Base-by-base conservation (phyloP, 2,888 invertebrate genomes). In the Acleris sparsana region DNA sequence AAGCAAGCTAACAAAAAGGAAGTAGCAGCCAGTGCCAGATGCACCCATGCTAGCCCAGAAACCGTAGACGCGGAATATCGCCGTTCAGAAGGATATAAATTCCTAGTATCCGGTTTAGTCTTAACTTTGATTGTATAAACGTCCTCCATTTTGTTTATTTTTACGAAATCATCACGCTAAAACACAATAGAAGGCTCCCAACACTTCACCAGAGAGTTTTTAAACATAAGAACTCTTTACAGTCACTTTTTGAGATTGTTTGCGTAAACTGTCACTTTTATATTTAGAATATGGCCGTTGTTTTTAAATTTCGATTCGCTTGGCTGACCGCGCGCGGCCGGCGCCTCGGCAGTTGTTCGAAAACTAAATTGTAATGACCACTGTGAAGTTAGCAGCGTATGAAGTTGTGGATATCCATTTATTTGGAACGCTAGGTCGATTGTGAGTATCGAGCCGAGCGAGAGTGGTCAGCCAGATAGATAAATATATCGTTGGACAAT, bases 11-110 rank as follows among this genome's bases (percentile, higher is more conserved):
- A 86, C 0, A 95, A 77, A 53, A 94, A 88, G 1, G 94, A 93
- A 0, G 94, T 93, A 0, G 92, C 84, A 0, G 94, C 94, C n/a
- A 95, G 86, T 0, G 93, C 93, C 9, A 95, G 85, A 73, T 95
- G 95, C 0, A 95, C 93, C 82, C 94, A 93, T 2, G 94, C 94
- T 46, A 95, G 77, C 0, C 95, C 95, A 4, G 94, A 93, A 1
- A 95, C 95, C 0, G 94, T 95, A 0, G 95, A 94, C 0, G 95
- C 95, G 0, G 95, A 95, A 75, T 95, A 95, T 62, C 95, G 86
- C 70, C 95, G 84, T 78, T 95, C 95, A 0, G 95, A 95, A 1
- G 95, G 95, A 72, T 94, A 95, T 44, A 94, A 76, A 70, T 90
- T 91, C 67, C 93, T 87, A 1, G 94, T 92, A 72, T 94, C 93